Percentiles rank a stretch among this genome's conserved stretches.
These are phyloP conservation scores for Steinernema khuongi DNA, from an alignment of 1,140 invertebrate species.

Conservation along the genomic window DNA sequence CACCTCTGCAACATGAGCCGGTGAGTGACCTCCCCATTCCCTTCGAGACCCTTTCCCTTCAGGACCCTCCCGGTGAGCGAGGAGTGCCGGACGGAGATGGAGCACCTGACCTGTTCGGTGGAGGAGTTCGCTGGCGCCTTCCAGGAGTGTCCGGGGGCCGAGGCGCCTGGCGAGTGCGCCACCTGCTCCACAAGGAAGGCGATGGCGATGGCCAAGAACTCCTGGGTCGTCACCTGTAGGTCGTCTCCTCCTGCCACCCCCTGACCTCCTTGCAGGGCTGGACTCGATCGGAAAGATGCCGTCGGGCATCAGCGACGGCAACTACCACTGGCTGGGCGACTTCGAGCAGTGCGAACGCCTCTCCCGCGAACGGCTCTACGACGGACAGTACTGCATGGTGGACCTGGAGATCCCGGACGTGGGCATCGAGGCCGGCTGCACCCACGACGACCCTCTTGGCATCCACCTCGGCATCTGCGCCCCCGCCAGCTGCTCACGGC, in stretches of 20 bases:
- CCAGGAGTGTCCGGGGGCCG: constrained; percentile 37
- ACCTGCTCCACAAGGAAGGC: constrained; percentile 39
- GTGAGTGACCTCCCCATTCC: too few species aligned
- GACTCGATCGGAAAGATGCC: constrained; percentile 58
- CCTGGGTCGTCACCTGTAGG: constrained; percentile 53
- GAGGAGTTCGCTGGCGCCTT: constrained; percentile 29
- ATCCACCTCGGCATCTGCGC: constrained; percentile 36
- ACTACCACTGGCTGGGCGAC: constrained; percentile 58
- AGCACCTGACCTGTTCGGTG: constrained; percentile 45
- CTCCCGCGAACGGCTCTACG: constrained; percentile 43
- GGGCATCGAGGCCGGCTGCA: constrained; percentile 28
- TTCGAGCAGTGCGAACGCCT: constrained; percentile 51
- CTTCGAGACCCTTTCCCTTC: too few species aligned
- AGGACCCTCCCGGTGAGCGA: constrained; percentile 23
- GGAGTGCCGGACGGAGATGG: constrained; percentile 39
- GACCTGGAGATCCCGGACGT: constrained; percentile 43
- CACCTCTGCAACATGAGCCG: constrained; percentile 6
- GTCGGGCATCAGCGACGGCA: constrained; percentile 54
- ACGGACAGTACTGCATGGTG: constrained; percentile 54
- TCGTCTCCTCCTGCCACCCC: background rate
- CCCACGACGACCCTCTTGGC: constrained; percentile 32
- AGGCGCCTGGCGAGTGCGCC: constrained; percentile 39
- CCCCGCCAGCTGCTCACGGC: constrained; percentile 22
- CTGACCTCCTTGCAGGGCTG: constrained; percentile 39
- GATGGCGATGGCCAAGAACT: constrained; percentile 37